phyloP scores from a whole-genome alignment of 2,888 invertebrate species.

The Ecliptopera silaceata region DNA sequence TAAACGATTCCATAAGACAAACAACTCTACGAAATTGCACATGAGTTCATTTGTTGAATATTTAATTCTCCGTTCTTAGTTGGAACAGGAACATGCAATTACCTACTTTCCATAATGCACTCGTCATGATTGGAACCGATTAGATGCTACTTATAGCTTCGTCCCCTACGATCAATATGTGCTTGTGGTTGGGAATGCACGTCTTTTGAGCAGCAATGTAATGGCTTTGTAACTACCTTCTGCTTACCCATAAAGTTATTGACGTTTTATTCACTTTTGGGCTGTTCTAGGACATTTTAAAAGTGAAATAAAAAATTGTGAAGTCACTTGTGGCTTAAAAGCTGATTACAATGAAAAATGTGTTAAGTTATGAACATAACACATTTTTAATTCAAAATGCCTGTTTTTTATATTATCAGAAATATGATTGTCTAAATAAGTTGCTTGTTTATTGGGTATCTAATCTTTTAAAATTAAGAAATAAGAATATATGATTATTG shows the following conservation, averaged over 20 bases:
- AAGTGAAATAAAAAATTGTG: too few relatives aligned
- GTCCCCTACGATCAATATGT: constrained; percentile 21
- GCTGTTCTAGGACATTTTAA: neutral
- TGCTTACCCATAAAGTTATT: neutral
- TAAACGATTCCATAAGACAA: constrained; percentile 50
- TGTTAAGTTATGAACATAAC: too few relatives aligned
- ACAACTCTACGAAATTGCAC: constrained; percentile 30
- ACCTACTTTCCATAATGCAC: constrained; percentile 16
- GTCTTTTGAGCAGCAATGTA: neutral
- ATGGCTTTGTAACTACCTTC: neutral
- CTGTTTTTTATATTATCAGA: too few relatives aligned
- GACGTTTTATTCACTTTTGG: neutral
- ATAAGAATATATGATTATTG: too few relatives aligned
- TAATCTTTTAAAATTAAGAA: too few relatives aligned
- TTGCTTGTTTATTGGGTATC: too few relatives aligned
- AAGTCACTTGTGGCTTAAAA: too few relatives aligned
- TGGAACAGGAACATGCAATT: constrained; percentile 22
- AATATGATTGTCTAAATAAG: too few relatives aligned
- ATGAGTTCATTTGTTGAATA: constrained; percentile 30
- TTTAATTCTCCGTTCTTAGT: constrained; percentile 15
- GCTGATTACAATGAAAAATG: too few relatives aligned
- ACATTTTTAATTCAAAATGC: too few relatives aligned
- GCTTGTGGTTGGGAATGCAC: neutral
- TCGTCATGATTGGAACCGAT: constrained; percentile 22
- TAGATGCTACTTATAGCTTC: constrained; percentile 19